Conservation (phyloP, 1,140 invertebrate species). For the Halyomorpha halys region DNA sequence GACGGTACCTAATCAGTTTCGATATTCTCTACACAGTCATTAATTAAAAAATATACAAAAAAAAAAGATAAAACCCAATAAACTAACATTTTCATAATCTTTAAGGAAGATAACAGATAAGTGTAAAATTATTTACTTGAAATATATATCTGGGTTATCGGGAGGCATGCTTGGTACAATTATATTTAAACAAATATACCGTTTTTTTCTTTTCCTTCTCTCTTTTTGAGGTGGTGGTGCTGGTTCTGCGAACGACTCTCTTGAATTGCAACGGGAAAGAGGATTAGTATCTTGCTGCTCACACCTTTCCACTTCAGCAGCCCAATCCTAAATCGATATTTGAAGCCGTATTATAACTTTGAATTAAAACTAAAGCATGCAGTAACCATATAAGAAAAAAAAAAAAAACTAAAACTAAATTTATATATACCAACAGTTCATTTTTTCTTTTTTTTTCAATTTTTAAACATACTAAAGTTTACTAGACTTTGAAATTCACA, state of each 20-base stretch:
- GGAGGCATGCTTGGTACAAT: constrained; percentile 11
- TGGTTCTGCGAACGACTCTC: constrained; percentile 14
- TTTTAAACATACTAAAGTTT: too few relatives aligned
- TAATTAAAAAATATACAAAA: too few relatives aligned
- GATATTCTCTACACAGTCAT: too few relatives aligned
- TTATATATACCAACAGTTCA: constrained; percentile 9
- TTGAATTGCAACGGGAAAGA: constrained; percentile 10
- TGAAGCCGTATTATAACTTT: background rate
- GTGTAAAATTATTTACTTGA: constrained; percentile 1
- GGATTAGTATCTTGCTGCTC: constrained; percentile 2
- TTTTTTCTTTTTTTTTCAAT: constrained; percentile 4
- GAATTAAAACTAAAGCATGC: background rate
- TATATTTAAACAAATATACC: constrained; percentile 15
- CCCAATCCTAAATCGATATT: constrained; percentile 22
- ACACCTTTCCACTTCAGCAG: constrained; percentile 24
- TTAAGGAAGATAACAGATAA: background rate
- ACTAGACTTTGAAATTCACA: too few relatives aligned
- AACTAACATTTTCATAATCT: too few relatives aligned
- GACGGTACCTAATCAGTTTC: too few relatives aligned
- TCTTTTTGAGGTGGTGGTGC: constrained; percentile 9
- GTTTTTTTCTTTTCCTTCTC: constrained; percentile 18
- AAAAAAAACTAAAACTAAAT: background rate
- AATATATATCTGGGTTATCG: constrained; percentile 2
- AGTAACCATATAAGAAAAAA: background rate
- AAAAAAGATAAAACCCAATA: too few relatives aligned